These are phyloP conservation scores for Diorhabda sublineata DNA, from an alignment of 1,140 invertebrate genomes.

Conservation along the genomic window DNA sequence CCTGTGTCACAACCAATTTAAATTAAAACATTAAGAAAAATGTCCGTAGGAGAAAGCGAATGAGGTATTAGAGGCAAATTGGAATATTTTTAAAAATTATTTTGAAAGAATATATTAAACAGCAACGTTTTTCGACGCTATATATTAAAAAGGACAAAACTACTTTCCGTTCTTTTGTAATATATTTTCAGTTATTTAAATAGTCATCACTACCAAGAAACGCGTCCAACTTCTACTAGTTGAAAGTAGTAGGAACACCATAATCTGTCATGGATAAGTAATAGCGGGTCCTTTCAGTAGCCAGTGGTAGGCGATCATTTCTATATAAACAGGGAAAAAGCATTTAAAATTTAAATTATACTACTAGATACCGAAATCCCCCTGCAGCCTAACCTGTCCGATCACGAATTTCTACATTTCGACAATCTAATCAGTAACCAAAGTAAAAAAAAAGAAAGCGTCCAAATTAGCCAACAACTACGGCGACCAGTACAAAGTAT, in stretches of 20 bases:
- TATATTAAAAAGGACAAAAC: background rate
- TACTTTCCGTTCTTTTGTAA: background rate
- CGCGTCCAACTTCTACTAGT: background rate
- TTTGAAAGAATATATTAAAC: background rate
- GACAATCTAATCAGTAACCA: background rate
- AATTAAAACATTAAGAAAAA: background rate
- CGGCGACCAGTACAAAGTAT: slow-evolving; percentile 4
- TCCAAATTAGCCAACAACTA: background rate
- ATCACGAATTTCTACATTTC: slow-evolving; percentile 1
- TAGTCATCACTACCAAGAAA: background rate
- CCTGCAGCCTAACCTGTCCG: background rate
- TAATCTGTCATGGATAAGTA: background rate
- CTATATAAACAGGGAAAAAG: background rate
- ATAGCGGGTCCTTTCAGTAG: background rate
- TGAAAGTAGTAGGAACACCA: background rate
- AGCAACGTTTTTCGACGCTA: background rate
- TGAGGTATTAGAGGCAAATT: background rate
- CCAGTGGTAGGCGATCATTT: background rate
- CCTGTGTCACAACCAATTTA: background rate
- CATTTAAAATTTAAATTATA: background rate
- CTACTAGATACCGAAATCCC: background rate
- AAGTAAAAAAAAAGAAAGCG: background rate
- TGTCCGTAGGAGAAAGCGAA: background rate
- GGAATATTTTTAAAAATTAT: background rate
- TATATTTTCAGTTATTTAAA: background rate